Evolutionary conservation across 2,797 vertebrate species (phyloP), one percentile per base, ranked within the genome.

Genomic region (Petrocephalus schoutedeni): DNA sequence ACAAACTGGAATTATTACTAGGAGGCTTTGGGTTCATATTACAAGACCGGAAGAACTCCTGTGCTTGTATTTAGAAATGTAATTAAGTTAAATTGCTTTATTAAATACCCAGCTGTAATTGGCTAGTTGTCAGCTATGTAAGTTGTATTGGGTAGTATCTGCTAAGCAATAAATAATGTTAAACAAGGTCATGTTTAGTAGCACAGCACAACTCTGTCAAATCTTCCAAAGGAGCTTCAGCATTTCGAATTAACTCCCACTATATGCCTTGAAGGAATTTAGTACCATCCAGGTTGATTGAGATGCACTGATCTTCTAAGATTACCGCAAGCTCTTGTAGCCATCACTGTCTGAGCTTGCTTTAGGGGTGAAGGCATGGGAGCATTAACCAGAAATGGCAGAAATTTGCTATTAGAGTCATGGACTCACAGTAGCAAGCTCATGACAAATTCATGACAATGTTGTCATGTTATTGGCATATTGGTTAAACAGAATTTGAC

Each of bases 81-180:
- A 86, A 23, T 86, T 59, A 36, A 59, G 16, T 59, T 59, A n/a
- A 59, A 21, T 45, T 21, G 28, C 85, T 86, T 58, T 41, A 86
- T 86, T 28, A 56, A 84, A 84, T 51, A 49, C 80, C 80, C 77
- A 82, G 49, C 19, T 82, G 77, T 84, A 49, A 84, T 54, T 84
- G 82, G 82, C 57, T 58, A 59, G 82, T 54, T 56, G 51, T 84
- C 82, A 84, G 82, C 28, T 86, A 59, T 84, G 51, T 84, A 84
- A 23, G 21, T 54, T 53, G 82, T 84, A 49, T 41, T 59, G 16
- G 16, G 7, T 54, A 59, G 85, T 59, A n/a, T 32, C 85, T 41
- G 28, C 23, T 61, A 19, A 86, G 85, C 85, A 86, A 86, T 86
- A 86, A 86, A 86, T 41, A 59, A 59, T 59, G 19, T 41, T 57